Evolutionary conservation across 2,797 vertebrate genomes (phyloP), one percentile per base, ranked within the genome.

Genomic region (Nannoperca obscura): DNA sequence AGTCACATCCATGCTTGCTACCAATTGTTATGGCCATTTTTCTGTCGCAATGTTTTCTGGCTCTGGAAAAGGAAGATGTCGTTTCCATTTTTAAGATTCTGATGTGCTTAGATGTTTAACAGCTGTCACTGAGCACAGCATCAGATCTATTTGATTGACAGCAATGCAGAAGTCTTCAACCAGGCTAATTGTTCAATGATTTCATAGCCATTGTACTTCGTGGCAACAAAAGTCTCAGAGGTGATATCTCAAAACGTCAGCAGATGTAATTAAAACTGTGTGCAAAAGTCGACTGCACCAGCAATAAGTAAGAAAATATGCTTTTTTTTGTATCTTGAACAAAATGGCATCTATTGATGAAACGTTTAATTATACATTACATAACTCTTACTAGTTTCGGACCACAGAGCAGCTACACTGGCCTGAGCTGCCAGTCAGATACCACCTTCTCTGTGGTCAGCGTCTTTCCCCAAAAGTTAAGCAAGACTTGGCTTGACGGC

Each of bases 401-500:
- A 50, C 47, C 54, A 74, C 30, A 60, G 74, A 63, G 60, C 69
- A 74, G 66, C 69, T 50, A 12, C 59, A 59, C 10, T 17, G 9
- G 74, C 60, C 55, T 55, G 36, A 74, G 19, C 50, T 62, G 13
- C 22, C 49, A 58, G 74, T 61, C 5, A 64, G 72, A 83, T 65
- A 47, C 59, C 64, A 53, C 85, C 76, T 54, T 68, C 54, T 60
- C 52, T 78, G 78, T 58, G 77, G 82, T 74, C 72, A 61, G 72
- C 53, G 3, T 78, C 65, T 83, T 74, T 79, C 42, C 75, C 57
- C 70, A 75, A 30, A 65, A 65, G 19, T 60, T 19, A 83, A 81
- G 38, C 70, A 66, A 80, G 67, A 77, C 67, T 70, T 67, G 63
- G 74, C 74, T 61, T 81, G 66, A 52, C 3, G 3, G n/a, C 72